A percentile compares a stretch with the other conserved stretches of the same genome.
phyloP scores from a whole-genome alignment of 2,113 vertebrate genomes.

The Myrmecobius fasciatus region DNA sequence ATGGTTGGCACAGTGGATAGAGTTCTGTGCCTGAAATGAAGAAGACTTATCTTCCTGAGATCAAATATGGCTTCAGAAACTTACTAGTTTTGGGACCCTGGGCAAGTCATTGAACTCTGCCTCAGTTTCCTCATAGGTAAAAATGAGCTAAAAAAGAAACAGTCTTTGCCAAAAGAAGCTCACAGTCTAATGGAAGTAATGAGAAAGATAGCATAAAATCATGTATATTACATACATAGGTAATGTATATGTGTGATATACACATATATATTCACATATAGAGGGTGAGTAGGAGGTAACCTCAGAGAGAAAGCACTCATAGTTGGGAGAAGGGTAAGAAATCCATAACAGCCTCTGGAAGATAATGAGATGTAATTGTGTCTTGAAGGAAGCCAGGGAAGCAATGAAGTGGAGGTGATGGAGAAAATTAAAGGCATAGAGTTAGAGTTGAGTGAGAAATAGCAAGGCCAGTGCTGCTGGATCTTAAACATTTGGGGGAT shows the following conservation, averaged over 20 bases:
- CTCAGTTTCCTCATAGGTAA: background rate
- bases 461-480: background rate
- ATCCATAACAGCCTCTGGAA: background rate
- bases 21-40: too few species aligned
- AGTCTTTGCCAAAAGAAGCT: background rate
- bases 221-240: background rate
- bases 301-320: background rate
- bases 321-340: background rate
- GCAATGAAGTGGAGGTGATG: background rate
- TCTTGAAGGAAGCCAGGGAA: background rate
- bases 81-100: background rate
- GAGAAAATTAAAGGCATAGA: background rate
- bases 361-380: background rate
- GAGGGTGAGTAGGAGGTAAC: background rate
- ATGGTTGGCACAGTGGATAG: too few species aligned
- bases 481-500: background rate
- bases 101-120: background rate
- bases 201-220: background rate
- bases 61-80: background rate
- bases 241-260: background rate
- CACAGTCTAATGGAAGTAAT: background rate
- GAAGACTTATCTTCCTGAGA: background rate
- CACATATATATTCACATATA: background rate
- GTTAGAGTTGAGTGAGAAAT: background rate
- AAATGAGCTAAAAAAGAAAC: background rate